Base-by-base conservation (phyloP, 2,797 vertebrate species). In the Clarias fuscus region DNA sequence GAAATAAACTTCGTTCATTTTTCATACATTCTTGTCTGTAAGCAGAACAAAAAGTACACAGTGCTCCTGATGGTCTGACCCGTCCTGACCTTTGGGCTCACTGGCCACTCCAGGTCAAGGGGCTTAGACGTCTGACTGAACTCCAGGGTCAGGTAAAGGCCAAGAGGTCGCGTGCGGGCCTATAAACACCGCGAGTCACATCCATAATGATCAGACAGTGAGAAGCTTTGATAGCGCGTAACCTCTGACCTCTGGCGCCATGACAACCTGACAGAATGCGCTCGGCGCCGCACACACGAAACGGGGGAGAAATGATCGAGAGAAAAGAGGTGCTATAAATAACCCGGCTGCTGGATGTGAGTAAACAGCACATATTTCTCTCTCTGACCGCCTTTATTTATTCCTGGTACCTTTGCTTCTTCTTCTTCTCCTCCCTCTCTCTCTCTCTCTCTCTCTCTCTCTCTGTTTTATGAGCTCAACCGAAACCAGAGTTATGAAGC, bases 151-250 rank as follows among this genome's bases (percentile, higher is more conserved):
- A 92, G 33, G 43, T 80, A 72, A 84, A 86, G 88, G 91, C 87
- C 92, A 87, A 93, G 82, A 94, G 90, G 91, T 93, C 90, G 91
- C 89, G 71, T 88, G 86, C 86, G 70, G 88, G 87, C 79, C 87
- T 91, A 88, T 91, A 93, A 93, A 92, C 91, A 92, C 91, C 88
- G 83, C 89, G 91, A 90, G 89, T 0, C 83, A 72, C 14, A 92
- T 88, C 89, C 89, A 90, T 88, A 90, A 91, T 88, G 86, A 90
- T 85, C 70, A 89, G 91, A 93, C 90, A 92, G 91, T 90, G 92
- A 91, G 91, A 93, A 90, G 88, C 85, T 91, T 91, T 89, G 92
- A 90, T 86, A 89, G 91, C 83, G 86, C 81, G n/a, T 89, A 91
- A 93, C 92, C 92, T 83, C 87, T 93, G 86, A 92, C 92, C 92